Base-by-base conservation (phyloP, 2,888 invertebrate species). In the Globia sparganii region DNA sequence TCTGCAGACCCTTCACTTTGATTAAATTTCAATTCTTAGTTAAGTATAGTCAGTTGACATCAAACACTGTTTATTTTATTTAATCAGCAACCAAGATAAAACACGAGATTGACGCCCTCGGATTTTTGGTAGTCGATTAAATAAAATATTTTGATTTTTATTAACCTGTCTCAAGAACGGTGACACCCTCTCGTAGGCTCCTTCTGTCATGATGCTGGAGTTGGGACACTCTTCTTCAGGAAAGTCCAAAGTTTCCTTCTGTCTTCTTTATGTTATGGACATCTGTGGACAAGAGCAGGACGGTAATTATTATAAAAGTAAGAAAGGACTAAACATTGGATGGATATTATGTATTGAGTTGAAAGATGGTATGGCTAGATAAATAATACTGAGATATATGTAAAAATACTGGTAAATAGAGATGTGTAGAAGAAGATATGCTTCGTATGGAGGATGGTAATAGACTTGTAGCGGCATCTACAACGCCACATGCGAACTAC, bases 161-260 rank as follows among this genome's bases (percentile, higher is more conserved):
- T 25, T 4, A 28, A 95, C 95, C 92, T 95, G 95, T 91, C 91
- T 91, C 25, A 94, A 73, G 75, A 95, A 94, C 0, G 95, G 95
- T 18, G 94, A 91, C 31, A 92, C 88, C n/a, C 90, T 88, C 43
- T 83, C 76, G 75, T 86, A 88, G 0, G 68, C 68, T 31, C 77
- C 86, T 37, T 93, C 94, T 15, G 92, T 88, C 93, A 93, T 93
- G 49, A 49, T 87, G 74, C 25, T 18, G 56, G 11, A 28, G 46
- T 59, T 64, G 1, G 13, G 11, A 9, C 25, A 56, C 31, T 69
- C 37, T 64, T 61, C 69, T 80, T 72, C 5, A 53, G 49, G 9
- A 28, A 66, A 28, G 0, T 37, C 28, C 43, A 43, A 75, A 15
- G 18, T 34, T 11, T 11, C 1, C 13, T 43, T 11, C 58, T 5